phyloP scores from a whole-genome alignment of 2,113 vertebrate species.

The Pterophyllum scalare region DNA sequence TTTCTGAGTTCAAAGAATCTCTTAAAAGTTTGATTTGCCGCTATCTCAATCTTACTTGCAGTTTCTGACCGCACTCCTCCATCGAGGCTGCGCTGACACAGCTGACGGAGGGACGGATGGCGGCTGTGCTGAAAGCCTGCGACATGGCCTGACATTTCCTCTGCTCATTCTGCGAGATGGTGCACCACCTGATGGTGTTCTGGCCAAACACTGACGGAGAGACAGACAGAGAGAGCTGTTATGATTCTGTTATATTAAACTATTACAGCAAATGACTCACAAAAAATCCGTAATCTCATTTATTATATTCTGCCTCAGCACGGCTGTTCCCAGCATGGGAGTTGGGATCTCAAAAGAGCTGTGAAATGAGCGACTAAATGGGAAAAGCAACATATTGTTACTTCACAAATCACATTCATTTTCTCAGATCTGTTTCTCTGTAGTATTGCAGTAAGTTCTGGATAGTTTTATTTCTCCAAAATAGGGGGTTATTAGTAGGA shows the following conservation, averaged over 20 bases:
- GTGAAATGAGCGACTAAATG: background rate
- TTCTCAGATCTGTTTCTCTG: constrained; percentile 1
- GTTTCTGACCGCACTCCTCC: constrained; percentile 82
- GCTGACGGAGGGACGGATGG: constrained; percentile 82
- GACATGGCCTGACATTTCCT: constrained; percentile 89
- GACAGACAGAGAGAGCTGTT: background rate
- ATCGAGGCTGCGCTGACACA: constrained; percentile 77
- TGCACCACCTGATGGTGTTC: constrained; percentile 87
- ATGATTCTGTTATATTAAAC: background rate
- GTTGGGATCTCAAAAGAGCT: background rate
- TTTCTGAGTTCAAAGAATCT: background rate
- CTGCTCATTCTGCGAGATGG: constrained; percentile 82
- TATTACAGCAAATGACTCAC: background rate
- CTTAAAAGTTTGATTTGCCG: background rate
- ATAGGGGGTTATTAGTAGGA: background rate
- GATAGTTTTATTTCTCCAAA: background rate
- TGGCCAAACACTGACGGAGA: constrained; percentile 73
- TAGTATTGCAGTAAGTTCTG: background rate
- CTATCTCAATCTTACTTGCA: constrained; percentile 81
- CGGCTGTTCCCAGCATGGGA: background rate
- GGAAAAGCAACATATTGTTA: background rate
- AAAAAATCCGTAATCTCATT: background rate
- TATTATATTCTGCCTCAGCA: background rate
- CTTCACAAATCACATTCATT: background rate
- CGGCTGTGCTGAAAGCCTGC: constrained; percentile 78